Evolutionary conservation across 2,888 invertebrate species (phyloP), one percentile per base, ranked within the genome.

Genomic region (Sclerodermus sp.): DNA sequence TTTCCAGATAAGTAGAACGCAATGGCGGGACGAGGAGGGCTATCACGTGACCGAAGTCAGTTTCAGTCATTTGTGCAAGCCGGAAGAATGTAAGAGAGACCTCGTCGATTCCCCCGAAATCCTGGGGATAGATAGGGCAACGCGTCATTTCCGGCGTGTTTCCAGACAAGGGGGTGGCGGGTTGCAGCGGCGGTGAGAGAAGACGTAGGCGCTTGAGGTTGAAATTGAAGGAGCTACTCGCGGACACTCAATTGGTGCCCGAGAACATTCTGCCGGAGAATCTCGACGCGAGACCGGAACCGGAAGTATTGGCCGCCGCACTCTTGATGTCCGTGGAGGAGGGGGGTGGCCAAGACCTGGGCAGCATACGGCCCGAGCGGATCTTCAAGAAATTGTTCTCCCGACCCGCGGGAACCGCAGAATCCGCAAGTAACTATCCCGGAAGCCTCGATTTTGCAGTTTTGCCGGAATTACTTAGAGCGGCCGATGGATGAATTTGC

Each of bases 231-330:
- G 54, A 55, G 54, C 52, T 63, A 36, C 42, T 62, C 46, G 52
- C 49, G 5, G 59, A 58, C 42, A 53, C 53, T 6, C 47, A 57
- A 38, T 55, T 59, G 30, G 63, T 62, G 45, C 54, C 54, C 16
- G 60, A 59, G 43, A 57, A 58, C 44, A 47, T 49, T 18, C 54
- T 59, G 36, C 57, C 56, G 36, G 60, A 61, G 23, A 53, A 48
- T 10, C 32, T 49, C 13, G 60, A 57, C 37, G 51, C 48, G 10
- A 64, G 59, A 47, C 61, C 60, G 29, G 66, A 66, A 40, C 60
- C 64, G 37, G 64, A 62, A 49, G 47, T 64, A 14, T 49, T 66
- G 6, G 63, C 66, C 12, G 64, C 60, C 41, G 66, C 61, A 16
- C 53, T 66, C 16, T 51, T 66, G 15, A 59, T 60, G 62, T 64